Conservation (phyloP, 2,113 vertebrate genomes). For the Hucho hucho region DNA sequence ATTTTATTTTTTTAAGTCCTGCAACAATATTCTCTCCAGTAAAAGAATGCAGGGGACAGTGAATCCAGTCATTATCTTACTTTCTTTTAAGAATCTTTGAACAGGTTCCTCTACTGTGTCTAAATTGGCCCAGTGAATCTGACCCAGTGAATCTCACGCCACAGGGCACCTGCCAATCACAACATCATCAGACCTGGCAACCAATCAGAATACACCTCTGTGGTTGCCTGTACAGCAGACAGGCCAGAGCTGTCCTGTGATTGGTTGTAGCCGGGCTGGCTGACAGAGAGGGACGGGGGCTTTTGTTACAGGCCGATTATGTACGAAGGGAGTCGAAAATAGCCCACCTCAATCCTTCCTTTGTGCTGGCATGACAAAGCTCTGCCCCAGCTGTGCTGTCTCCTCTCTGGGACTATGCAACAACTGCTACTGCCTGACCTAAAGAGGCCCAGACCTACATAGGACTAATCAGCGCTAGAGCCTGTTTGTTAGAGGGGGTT, state of each 20-base stretch:
- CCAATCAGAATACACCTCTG: constrained; percentile 44
- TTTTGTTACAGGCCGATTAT: constrained; percentile 32
- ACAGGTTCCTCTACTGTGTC: background rate
- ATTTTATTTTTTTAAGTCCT: too few species aligned
- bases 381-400: constrained; percentile 24
- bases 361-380: constrained; percentile 34
- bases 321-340: constrained; percentile 22
- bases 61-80: background rate
- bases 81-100: background rate
- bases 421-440: constrained; percentile 25
- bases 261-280: constrained; percentile 9
- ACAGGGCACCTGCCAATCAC: constrained; percentile 39
- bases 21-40: background rate
- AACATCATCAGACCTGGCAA: background rate
- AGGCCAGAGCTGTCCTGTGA: background rate
- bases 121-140: background rate
- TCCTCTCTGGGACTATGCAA: constrained; percentile 4
- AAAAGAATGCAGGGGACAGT: background rate
- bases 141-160: background rate
- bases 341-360: constrained; percentile 22
- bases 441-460: constrained; percentile 20
- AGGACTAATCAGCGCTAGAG: background rate
- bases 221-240: background rate
- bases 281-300: constrained; percentile 21
- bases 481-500: background rate